Evolutionary conservation across 2,113 vertebrate species (phyloP).

Genomic region (Daphoenositta chrysoptera): DNA sequence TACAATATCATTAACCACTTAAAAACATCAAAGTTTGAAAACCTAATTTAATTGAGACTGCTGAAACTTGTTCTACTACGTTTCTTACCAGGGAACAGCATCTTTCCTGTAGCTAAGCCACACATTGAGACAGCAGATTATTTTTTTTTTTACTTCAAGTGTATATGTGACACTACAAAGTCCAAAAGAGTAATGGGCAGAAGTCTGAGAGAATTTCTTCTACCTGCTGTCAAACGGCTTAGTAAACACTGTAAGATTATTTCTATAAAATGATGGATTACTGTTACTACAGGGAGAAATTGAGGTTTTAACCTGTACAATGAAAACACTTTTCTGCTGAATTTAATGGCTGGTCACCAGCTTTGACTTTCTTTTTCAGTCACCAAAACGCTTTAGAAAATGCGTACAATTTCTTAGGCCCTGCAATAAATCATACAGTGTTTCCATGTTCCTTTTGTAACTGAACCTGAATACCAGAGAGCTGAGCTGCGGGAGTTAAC

Average conservation of each 20-base stretch:
- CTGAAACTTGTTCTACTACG: background rate
- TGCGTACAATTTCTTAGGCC: background rate
- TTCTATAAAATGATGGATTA: background rate
- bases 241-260: background rate
- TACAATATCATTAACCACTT: background rate
- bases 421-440: background rate
- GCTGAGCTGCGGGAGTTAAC: fast-evolving
- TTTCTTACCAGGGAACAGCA: background rate
- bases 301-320: background rate
- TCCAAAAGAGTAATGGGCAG: background rate
- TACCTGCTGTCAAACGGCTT: background rate
- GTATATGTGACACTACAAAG: background rate
- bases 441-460: background rate
- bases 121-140: fast-evolving
- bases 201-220: background rate
- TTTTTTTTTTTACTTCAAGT: background rate
- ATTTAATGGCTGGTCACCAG: background rate
- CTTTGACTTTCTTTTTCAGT: background rate
- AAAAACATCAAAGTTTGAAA: background rate
- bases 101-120: background rate
- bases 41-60: background rate
- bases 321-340: background rate
- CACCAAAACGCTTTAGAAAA: background rate
- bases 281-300: background rate
- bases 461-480: fast-evolving